A percentile compares a stretch with the other conserved stretches of the same genome.
These are phyloP conservation scores for Numenius arquata DNA, from an alignment of 2,113 vertebrate species.

Conservation along the genomic window DNA sequence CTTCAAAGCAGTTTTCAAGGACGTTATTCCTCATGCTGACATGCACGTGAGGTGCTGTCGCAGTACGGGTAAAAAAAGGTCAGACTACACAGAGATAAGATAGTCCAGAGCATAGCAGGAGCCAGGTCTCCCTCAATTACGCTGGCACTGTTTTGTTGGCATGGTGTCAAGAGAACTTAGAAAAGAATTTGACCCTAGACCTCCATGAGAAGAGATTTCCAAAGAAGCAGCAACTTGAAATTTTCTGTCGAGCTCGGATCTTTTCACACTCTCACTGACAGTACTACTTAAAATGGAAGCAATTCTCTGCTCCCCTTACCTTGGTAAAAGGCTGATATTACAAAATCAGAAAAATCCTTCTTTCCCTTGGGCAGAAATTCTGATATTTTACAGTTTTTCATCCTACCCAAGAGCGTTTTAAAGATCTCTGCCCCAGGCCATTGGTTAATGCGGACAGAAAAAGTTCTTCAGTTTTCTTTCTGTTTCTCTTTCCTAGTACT, in stretches of 20 bases:
- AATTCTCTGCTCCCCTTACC: background rate
- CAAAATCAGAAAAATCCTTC: background rate
- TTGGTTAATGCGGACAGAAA: background rate
- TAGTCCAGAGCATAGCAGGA: background rate
- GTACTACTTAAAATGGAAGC: background rate
- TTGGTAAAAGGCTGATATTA: background rate
- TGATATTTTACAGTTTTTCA: background rate
- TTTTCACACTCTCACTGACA: background rate
- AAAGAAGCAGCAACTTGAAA: background rate
- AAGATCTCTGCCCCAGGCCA: background rate
- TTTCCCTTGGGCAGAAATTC: background rate
- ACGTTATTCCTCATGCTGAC: background rate
- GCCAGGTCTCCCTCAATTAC: background rate
- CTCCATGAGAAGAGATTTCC: background rate
- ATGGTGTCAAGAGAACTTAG: background rate
- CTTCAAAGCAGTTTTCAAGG: background rate
- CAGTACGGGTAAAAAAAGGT: background rate
- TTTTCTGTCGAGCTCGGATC: background rate
- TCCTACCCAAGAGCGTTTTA: background rate
- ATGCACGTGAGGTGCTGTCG: background rate
- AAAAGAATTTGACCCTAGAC: background rate
- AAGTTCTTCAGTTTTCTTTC: background rate
- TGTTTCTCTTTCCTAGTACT: background rate
- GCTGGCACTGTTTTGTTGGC: background rate
- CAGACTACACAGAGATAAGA: background rate